phyloP scores from a whole-genome alignment of 1,140 invertebrate species.

The Lordiphosa stackelbergi region DNA sequence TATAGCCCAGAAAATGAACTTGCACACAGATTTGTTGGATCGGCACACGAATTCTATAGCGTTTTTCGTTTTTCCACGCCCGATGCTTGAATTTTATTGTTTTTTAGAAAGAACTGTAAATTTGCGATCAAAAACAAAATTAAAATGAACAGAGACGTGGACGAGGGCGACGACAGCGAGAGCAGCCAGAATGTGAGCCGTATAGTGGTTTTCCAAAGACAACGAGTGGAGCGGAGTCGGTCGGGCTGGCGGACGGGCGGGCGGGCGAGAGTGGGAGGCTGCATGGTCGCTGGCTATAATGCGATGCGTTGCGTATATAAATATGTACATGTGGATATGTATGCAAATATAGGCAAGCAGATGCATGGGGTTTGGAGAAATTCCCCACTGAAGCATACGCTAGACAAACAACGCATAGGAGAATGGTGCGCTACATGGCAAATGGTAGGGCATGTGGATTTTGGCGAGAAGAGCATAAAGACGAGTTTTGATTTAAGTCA shows the following conservation, averaged over 20 bases:
- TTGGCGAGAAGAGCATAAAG: not conserved
- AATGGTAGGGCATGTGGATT: conserved; percentile 6
- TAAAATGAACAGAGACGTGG: conserved; percentile 46
- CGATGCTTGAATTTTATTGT: conserved; percentile 66
- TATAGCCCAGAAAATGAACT: conserved; percentile 68
- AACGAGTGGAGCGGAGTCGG: conserved; percentile 23
- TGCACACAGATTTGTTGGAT: conserved; percentile 37
- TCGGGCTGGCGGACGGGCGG: conserved; percentile 3
- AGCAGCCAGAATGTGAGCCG: conserved; percentile 48
- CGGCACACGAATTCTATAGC: conserved; percentile 39
- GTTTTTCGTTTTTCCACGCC: conserved; percentile 66
- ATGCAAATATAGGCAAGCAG: conserved; percentile 3
- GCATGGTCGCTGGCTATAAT: conserved; percentile 52
- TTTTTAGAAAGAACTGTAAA: conserved; percentile 76
- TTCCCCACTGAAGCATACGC: conserved; percentile 4
- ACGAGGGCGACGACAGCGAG: conserved; percentile 10
- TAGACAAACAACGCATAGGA: not conserved
- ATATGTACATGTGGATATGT: not conserved
- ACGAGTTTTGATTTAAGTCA: no score
- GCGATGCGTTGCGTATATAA: conserved; percentile 61
- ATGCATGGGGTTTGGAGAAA: conserved; percentile 4
- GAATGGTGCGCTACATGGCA: conserved; percentile 1
- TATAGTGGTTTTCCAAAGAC: conserved; percentile 68
- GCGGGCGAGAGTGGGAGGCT: conserved; percentile 16
- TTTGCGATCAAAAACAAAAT: conserved; percentile 66